Percentiles rank a stretch among this genome's conserved stretches.
Evolutionary conservation across 2,888 invertebrate genomes (phyloP).

Genomic region (Drosophila limbata): DNA sequence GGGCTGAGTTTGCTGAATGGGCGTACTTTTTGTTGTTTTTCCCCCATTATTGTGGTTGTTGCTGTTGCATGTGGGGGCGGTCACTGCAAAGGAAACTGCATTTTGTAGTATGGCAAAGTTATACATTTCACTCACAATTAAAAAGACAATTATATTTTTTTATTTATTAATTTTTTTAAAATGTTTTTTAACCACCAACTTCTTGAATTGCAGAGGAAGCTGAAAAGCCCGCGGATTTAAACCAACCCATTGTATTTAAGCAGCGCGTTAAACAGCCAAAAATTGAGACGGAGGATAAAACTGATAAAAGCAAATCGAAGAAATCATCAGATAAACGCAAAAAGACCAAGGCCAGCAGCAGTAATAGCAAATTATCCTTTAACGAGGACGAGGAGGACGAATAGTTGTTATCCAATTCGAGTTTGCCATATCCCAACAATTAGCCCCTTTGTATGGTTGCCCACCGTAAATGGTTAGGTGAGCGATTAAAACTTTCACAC

Average conservation of each 20-base stretch:
- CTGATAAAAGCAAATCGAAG: conserved; percentile 26
- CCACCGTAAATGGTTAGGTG: conserved; percentile 50
- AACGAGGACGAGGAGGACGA: conserved; percentile 86
- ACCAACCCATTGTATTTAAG: conserved; percentile 87
- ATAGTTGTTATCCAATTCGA: conserved; percentile 3
- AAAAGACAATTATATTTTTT: not conserved
- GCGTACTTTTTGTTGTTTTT: conserved; percentile 30
- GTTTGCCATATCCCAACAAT: conserved; percentile 20
- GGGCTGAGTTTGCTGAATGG: conserved; percentile 14
- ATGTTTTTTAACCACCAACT: conserved; percentile 10
- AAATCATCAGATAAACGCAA: conserved; percentile 57
- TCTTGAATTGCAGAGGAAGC: conserved; percentile 86
- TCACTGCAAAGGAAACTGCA: conserved; percentile 12
- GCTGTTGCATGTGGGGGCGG: conserved; percentile 27
- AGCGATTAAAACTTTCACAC: conserved; percentile 39
- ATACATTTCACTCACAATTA: not conserved
- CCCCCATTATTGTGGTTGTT: conserved; percentile 15
- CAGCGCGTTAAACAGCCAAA: conserved; percentile 64
- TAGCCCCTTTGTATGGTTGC: conserved; percentile 46
- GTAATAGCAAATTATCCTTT: conserved; percentile 86
- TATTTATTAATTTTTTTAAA: not conserved
- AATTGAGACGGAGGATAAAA: conserved; percentile 31
- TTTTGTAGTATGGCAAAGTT: conserved; percentile 24
- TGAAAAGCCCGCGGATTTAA: conserved; percentile 88
- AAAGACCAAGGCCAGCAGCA: conserved; percentile 67